phyloP scores from a whole-genome alignment of 2,888 invertebrate genomes.

The Noctua janthe region DNA sequence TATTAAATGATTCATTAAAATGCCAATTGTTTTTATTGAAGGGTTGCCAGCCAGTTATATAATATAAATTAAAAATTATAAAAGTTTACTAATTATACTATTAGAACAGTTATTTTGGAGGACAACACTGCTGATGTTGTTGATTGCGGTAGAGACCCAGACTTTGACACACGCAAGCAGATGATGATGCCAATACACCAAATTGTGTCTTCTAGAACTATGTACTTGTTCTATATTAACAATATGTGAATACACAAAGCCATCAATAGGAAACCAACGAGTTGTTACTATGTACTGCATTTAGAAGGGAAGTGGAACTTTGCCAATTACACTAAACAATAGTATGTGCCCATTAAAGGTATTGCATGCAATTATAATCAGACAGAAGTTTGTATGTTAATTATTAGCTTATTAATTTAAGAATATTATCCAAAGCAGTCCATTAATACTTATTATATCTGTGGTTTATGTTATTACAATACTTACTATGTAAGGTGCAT shows the following conservation, averaged over 20 bases:
- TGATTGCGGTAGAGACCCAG: not conserved
- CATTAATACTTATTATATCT: not conserved
- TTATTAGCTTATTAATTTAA: constrained; percentile 10
- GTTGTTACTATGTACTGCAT: constrained; percentile 1
- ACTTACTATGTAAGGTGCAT: constrained; percentile 98
- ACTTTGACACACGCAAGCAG: not conserved
- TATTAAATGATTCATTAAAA: not conserved
- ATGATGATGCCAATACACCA: not conserved
- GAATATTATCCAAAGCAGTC: constrained; percentile 3
- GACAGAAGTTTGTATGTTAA: not conserved
- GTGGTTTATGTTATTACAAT: constrained; percentile 1
- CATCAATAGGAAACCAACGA: constrained; percentile 3
- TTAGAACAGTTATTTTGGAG: not conserved
- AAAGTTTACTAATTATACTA: not conserved
- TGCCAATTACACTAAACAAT: constrained; percentile 37
- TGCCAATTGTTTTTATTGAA: not conserved
- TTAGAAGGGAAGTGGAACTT: constrained; percentile 42
- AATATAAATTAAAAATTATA: not conserved
- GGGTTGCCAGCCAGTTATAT: not conserved
- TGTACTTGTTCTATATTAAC: not conserved
- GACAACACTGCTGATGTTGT: not conserved
- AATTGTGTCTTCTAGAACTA: not conserved
- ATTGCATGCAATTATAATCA: constrained; percentile 22
- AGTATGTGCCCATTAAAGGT: not conserved
- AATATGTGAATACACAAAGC: not conserved